Conservation (phyloP, 2,888 invertebrate genomes). For the Geophilus truncorum region DNA sequence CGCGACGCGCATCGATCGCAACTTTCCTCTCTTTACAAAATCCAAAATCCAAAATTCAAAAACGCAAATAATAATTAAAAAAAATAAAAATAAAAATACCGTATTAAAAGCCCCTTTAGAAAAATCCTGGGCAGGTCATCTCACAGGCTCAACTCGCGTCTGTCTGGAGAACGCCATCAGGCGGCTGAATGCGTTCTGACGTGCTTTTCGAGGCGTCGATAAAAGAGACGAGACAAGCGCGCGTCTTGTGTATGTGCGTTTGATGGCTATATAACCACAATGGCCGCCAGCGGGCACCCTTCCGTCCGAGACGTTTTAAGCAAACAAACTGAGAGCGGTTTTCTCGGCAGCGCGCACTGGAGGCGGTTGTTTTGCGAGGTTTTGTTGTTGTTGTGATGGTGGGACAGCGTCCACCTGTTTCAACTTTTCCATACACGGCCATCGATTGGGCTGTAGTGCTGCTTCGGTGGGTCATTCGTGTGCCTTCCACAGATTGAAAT, state of each 20-base stretch:
- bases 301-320: neutral
- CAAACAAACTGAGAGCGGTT: neutral
- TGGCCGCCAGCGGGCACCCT: neutral
- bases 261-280: neutral
- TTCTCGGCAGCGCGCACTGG: neutral
- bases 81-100: neutral
- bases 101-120: neutral
- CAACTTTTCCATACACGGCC: neutral
- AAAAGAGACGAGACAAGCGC: neutral
- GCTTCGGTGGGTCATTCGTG: constrained; percentile 2
- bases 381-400: constrained; percentile 20
- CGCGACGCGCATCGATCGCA: neutral
- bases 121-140: neutral
- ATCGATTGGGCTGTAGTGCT: neutral
- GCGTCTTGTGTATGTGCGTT: neutral
- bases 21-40: neutral
- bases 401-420: constrained; percentile 10
- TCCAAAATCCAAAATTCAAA: neutral
- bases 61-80: neutral
- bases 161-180: neutral
- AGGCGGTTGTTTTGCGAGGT: neutral
- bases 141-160: neutral
- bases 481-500: constrained; percentile 15
- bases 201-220: neutral
- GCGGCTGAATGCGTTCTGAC: neutral